Evolutionary conservation across 2,797 vertebrate genomes (phyloP).

Genomic region (Okamejei kenojei): DNA sequence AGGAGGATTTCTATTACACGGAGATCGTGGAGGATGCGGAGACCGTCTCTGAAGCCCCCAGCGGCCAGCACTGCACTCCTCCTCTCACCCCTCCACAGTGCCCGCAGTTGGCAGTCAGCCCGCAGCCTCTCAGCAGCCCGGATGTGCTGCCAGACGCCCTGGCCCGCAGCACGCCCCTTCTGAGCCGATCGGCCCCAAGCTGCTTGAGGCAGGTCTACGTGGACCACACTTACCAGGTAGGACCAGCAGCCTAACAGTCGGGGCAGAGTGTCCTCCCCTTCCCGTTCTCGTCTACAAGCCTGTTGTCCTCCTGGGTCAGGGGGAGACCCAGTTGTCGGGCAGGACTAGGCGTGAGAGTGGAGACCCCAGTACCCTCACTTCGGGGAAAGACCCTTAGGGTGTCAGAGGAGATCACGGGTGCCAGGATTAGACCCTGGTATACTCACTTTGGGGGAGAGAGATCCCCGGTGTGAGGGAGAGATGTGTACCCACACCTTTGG

Average conservation of each 20-base stretch:
- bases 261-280: too few relatives aligned
- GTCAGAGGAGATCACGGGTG: too few relatives aligned
- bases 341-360: too few relatives aligned
- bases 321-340: too few relatives aligned
- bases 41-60: constrained; percentile 66
- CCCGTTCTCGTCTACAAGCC: too few relatives aligned
- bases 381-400: too few relatives aligned
- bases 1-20: constrained; percentile 91
- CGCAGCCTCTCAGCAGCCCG: constrained; percentile 42
- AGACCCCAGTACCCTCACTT: too few relatives aligned
- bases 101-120: not conserved
- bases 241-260: not conserved
- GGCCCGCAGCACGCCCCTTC: constrained; percentile 41
- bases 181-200: constrained; percentile 65
- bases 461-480: too few relatives aligned
- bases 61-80: constrained; percentile 54
- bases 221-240: constrained; percentile 79
- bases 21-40: constrained; percentile 83
- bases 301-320: too few relatives aligned
- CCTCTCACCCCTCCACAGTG: not conserved
- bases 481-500: too few relatives aligned
- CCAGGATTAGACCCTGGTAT: too few relatives aligned
- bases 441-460: too few relatives aligned
- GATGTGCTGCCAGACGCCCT: constrained; percentile 50
- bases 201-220: constrained; percentile 74